Evolutionary conservation across 2,113 vertebrate genomes (phyloP), one percentile per base, ranked within the genome.

Genomic region (Excalfactoria chinensis): DNA sequence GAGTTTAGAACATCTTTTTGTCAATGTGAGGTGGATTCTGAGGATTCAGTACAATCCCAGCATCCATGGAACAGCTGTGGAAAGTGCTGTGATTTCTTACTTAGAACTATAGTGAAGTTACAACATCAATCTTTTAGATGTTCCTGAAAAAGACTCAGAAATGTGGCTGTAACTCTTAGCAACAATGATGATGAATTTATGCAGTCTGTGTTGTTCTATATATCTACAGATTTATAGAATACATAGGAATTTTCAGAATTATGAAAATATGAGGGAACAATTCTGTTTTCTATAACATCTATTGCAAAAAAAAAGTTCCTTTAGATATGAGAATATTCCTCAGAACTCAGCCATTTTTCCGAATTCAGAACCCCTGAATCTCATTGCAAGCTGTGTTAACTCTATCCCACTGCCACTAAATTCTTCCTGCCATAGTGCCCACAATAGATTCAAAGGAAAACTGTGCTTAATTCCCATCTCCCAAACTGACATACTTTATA

Each of bases 401-500:
- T 72, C 44, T 40, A 67, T 66, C 43, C 69, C 78, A 34, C 12
- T 93, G 58, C 68, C 84, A 76, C 75, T 51, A 59, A 84, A 62
- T 75, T 81, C n/a, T 79, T 84, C 59, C 88, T 32, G 1, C 73
- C 51, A 89, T 69, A 85, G 72, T 90, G 95, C 79, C 58, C 66
- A 75, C 81, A 93, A 74, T 2, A 85, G 70, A 88, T 85, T 93
- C 74, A 75, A 84, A 89, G 67, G 66, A 94, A 96, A 93, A 66
- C 53, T 18, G 46, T 25, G 64, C 59, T 69, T 69, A 85, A 93
- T 87, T 86, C 74, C 74, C 2, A 0, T 81, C 81, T 84, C 80
- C 64, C 40, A 94, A 94, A 66, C 72, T 60, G 21, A 96, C 82
- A 94, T 76, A 71, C 86, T 95, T 82, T 81, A 93, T 89, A 83